Evolutionary conservation across 2,797 vertebrate genomes (phyloP).

Genomic region (Apogon hyalosoma): DNA sequence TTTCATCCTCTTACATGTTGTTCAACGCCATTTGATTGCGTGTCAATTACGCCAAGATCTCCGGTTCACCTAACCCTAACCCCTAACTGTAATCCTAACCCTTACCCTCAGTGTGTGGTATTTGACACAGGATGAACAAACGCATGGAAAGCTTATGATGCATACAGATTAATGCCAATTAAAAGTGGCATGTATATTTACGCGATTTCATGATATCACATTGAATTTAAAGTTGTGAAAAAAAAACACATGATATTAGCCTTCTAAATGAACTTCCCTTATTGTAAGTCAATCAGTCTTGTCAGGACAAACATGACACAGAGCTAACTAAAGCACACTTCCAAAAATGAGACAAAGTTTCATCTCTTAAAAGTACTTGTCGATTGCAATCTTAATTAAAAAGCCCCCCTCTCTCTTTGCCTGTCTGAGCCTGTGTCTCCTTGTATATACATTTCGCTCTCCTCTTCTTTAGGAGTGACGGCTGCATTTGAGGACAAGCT

Average conservation of each 20-base stretch:
- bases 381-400: conserved; percentile 83
- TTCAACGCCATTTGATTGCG: no score
- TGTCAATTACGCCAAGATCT: no score
- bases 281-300: conserved; percentile 13
- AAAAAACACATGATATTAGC: neutral
- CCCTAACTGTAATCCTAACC: no score
- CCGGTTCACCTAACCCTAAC: no score
- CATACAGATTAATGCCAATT: no score
- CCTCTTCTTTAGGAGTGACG: conserved; percentile 56
- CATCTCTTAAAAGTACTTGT: conserved; percentile 65
- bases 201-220: no score
- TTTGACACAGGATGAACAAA: no score
- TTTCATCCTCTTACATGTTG: no score
- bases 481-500: conserved; percentile 74
- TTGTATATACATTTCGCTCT: conserved; percentile 55
- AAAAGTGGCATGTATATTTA: no score
- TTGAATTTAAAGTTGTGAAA: neutral
- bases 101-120: no score
- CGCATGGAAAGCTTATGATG: no score
- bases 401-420: conserved; percentile 45
- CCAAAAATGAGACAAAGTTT: conserved; percentile 61
- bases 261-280: conserved; percentile 1
- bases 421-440: conserved; percentile 49
- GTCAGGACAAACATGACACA: conserved; percentile 33
- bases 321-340: conserved; percentile 17